Conservation (phyloP, 1,140 invertebrate species). For the Aphelinus certus region DNA sequence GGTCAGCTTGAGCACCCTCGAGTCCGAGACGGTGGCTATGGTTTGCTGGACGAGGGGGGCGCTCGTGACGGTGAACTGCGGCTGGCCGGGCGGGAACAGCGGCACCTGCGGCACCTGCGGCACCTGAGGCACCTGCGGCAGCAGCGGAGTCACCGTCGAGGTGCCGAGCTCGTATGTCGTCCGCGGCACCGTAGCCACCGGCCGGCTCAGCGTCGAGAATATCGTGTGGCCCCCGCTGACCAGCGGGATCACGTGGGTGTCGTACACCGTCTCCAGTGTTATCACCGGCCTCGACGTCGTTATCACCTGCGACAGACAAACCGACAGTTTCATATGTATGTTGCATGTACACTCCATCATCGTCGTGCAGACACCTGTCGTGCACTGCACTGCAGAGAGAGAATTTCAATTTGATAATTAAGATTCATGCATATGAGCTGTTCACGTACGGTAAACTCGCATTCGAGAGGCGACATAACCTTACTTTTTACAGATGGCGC, state of each 20-base stretch:
- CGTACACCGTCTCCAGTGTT: conserved; percentile 80
- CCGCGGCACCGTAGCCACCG: conserved; percentile 74
- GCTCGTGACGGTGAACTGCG: conserved; percentile 82
- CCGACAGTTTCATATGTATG: no score
- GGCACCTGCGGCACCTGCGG: conserved; percentile 65
- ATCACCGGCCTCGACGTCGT: conserved; percentile 81
- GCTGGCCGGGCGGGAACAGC: conserved; percentile 68
- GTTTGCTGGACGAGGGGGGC: conserved; percentile 83
- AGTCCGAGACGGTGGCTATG: conserved; percentile 81
- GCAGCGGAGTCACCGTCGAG: conserved; percentile 68
- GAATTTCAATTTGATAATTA: no score
- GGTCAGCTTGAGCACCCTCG: conserved; percentile 84
- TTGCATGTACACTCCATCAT: no score
- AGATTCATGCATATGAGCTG: no score
- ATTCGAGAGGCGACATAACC: no score
- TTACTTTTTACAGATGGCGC: no score
- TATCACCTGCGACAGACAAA: conserved; percentile 67
- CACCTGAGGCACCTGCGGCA: conserved; percentile 59
- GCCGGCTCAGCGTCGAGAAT: conserved; percentile 79
- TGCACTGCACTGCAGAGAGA: no score
- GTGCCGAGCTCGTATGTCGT: conserved; percentile 81
- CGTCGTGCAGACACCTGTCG: no score
- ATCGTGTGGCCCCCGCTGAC: conserved; percentile 78
- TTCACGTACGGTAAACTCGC: no score
- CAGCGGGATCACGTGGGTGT: conserved; percentile 82